phyloP scores from a whole-genome alignment of 23 tunicate species.

The Halocynthia roretzi region DNA sequence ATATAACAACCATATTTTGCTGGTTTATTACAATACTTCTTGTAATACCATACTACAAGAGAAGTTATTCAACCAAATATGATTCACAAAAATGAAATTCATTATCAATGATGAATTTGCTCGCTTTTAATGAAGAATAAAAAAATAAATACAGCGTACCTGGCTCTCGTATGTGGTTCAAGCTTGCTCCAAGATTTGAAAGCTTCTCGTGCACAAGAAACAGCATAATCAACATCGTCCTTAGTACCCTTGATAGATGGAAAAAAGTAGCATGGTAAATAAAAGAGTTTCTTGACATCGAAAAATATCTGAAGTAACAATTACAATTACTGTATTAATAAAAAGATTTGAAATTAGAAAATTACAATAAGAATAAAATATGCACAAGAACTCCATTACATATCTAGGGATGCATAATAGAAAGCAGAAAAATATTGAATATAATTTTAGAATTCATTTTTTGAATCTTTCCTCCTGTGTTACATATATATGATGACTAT shows the following conservation, averaged over 20 bases:
- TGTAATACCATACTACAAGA: no score
- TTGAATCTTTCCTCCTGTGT: no score
- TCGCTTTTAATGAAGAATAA: background rate
- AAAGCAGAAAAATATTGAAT: no score
- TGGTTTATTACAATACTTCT: no score
- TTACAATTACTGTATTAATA: background rate
- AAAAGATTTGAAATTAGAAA: background rate
- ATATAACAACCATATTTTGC: no score
- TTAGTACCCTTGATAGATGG: slow-evolving; percentile 42
- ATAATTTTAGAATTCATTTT: no score
- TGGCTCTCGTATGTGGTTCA: slow-evolving; percentile 76
- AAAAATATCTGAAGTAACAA: background rate
- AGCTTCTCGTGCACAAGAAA: slow-evolving; percentile 70
- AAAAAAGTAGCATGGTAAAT: background rate
- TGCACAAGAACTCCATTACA: no score
- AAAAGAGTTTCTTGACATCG: background rate
- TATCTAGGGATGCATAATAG: no score
- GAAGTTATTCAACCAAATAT: no score
- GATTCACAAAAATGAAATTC: no score
- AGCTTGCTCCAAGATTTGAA: slow-evolving; percentile 74
- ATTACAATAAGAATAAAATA: background rate
- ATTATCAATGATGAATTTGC: no score
- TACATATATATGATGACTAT: no score
- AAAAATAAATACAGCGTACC: slow-evolving; percentile 14
- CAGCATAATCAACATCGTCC: slow-evolving; percentile 86